These are phyloP conservation scores for Drosophila emarginata DNA, from an alignment of 2,888 invertebrate genomes.

Conservation along the genomic window DNA sequence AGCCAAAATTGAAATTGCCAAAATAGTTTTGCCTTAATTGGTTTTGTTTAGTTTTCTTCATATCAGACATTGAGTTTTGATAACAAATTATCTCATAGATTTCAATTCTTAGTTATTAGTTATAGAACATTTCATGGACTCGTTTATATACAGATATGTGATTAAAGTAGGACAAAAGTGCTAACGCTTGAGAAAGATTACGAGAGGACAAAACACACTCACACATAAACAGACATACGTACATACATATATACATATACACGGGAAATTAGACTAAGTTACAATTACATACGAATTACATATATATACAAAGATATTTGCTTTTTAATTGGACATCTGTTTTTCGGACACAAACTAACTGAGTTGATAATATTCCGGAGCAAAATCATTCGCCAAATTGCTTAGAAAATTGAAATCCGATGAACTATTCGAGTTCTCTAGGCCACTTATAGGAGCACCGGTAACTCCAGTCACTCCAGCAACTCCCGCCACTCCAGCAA, in stretches of 20 bases:
- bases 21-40: not conserved
- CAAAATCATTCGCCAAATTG: slow-evolving; percentile 95
- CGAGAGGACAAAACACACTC: not conserved
- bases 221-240: slow-evolving; percentile 31
- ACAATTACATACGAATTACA: slow-evolving; percentile 49
- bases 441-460: slow-evolving; percentile 84
- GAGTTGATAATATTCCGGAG: slow-evolving; percentile 91
- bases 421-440: slow-evolving; percentile 95
- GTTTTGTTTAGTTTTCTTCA: not conserved
- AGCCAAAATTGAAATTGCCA: slow-evolving; percentile 49
- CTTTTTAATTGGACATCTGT: not conserved
- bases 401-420: slow-evolving; percentile 97
- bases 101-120: slow-evolving; percentile 22
- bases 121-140: not conserved
- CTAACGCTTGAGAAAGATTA: slow-evolving; percentile 23
- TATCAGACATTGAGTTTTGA: not conserved
- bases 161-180: slow-evolving; percentile 28
- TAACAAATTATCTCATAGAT: slow-evolving; percentile 13
- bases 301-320: not conserved
- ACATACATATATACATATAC: slow-evolving; percentile 22
- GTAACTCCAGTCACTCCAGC: slow-evolving; percentile 84
- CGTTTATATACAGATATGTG: slow-evolving; percentile 46
- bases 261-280: slow-evolving; percentile 44
- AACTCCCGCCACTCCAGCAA: slow-evolving; percentile 81
- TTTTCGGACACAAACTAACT: slow-evolving; percentile 81